These are phyloP conservation scores for Lepidothrix coronata DNA, from an alignment of 2,113 vertebrate species.

Conservation along the genomic window DNA sequence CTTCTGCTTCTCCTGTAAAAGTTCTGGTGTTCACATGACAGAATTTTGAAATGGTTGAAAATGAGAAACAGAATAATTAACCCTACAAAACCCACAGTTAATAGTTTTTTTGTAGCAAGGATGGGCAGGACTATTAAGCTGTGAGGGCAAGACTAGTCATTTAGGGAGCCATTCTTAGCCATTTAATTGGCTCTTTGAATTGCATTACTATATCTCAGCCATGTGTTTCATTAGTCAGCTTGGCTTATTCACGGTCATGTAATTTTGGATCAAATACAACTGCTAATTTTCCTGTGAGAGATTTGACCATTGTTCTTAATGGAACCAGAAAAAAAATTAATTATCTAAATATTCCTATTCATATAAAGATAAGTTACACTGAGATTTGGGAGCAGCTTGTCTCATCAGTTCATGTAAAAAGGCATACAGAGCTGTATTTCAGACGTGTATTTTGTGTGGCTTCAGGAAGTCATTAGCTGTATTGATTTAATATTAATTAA, in stretches of 20 bases:
- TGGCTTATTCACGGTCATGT: not conserved
- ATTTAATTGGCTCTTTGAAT: not conserved
- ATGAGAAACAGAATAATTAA: not conserved
- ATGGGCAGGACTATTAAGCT: not conserved
- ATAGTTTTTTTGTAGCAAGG: not conserved
- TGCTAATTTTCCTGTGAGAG: not conserved
- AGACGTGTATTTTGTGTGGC: not conserved
- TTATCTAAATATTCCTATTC: not conserved
- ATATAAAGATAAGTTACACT: not conserved
- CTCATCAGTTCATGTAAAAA: not conserved
- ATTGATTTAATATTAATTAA: not conserved
- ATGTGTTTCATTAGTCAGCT: not conserved
- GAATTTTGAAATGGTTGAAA: not conserved
- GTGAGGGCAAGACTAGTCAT: not conserved
- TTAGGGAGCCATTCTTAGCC: not conserved
- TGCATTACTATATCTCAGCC: not conserved
- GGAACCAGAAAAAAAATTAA: not conserved
- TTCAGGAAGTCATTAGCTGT: not conserved
- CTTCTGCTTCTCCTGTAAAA: not conserved
- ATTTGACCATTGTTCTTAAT: not conserved
- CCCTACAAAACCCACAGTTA: not conserved
- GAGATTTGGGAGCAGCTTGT: not conserved
- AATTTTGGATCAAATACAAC: not conserved
- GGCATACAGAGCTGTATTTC: not conserved
- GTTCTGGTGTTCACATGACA: not conserved